Percentiles rank a stretch among this genome's conserved stretches.
Evolutionary conservation across 2,888 invertebrate genomes (phyloP).

Genomic region (Masnerella sp.): DNA sequence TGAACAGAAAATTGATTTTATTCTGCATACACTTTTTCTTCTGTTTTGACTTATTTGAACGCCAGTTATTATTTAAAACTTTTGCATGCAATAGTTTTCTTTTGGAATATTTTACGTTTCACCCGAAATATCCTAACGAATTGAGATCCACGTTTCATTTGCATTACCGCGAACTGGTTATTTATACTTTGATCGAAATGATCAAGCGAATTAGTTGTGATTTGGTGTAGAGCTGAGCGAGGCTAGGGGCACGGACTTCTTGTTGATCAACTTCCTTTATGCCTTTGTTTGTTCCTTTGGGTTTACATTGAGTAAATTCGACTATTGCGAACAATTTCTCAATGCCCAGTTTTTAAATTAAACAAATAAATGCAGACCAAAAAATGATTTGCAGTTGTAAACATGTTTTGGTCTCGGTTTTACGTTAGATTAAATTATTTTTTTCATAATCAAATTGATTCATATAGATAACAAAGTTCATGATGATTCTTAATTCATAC

Average conservation of each 20-base stretch:
- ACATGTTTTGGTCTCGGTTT: too few relatives aligned
- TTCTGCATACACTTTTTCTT: too few relatives aligned
- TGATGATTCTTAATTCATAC: too few relatives aligned
- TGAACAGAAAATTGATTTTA: too few relatives aligned
- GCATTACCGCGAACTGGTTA: slow-evolving; percentile 47
- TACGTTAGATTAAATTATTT: too few relatives aligned
- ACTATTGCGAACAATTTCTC: too few relatives aligned
- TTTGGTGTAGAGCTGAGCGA: slow-evolving; percentile 64
- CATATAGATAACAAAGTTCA: too few relatives aligned
- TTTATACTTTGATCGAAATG: slow-evolving; percentile 50
- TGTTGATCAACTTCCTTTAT: slow-evolving; percentile 38
- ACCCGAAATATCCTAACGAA: slow-evolving; percentile 25
- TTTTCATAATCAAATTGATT: too few relatives aligned
- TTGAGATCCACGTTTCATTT: slow-evolving; percentile 46
- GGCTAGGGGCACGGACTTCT: slow-evolving; percentile 63
- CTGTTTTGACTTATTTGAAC: too few relatives aligned
- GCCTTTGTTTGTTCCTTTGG: slow-evolving; percentile 29
- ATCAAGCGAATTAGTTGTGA: slow-evolving; percentile 50
- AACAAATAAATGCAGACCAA: background rate
- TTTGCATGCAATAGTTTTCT: slow-evolving; percentile 16
- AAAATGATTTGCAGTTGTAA: too few relatives aligned
- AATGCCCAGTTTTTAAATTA: too few relatives aligned
- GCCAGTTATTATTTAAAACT: too few relatives aligned
- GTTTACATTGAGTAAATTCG: slow-evolving; percentile 21
- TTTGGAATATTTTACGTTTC: slow-evolving; percentile 10